Percentiles rank a stretch among this genome's conserved stretches.
Conservation (phyloP, 2,797 vertebrate genomes). For the Lophotriccus pileatus region DNA sequence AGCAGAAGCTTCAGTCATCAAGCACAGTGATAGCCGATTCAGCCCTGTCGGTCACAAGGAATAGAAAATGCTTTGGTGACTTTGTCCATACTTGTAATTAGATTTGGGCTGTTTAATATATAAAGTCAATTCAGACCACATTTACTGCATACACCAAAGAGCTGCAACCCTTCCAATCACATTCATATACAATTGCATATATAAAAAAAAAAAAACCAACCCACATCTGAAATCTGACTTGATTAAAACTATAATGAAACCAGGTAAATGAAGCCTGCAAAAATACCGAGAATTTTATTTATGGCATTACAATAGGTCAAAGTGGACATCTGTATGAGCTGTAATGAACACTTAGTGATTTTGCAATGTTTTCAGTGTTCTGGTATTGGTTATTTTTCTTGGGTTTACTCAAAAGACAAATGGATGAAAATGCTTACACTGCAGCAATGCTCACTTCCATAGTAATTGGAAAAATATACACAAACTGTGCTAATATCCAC, state of each 20-base stretch:
- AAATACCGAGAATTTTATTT: not conserved
- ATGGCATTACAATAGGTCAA: not conserved
- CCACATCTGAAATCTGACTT: not conserved
- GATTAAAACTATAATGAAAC: not conserved
- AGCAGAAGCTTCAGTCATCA: conserved; percentile 46
- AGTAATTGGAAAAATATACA: conserved; percentile 57
- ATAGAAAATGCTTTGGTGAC: not conserved
- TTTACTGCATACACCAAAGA: not conserved
- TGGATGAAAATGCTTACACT: conserved; percentile 43
- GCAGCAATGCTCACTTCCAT: conserved; percentile 42
- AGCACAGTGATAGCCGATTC: not conserved
- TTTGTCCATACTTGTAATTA: not conserved
- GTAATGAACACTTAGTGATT: not conserved
- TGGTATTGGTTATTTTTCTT: conserved; percentile 52
- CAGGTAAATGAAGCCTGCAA: not conserved
- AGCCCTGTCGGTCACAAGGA: not conserved
- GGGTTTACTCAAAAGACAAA: conserved; percentile 49
- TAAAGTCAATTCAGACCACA: not conserved
- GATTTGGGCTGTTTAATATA: not conserved
- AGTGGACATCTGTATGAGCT: conserved; percentile 24
- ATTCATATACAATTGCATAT: not conserved
- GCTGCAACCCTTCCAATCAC: not conserved
- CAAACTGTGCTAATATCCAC: conserved; percentile 26
- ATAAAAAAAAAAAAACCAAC: not conserved
- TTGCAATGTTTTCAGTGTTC: conserved; percentile 26